Evolutionary conservation across 2,797 vertebrate genomes (phyloP).

Genomic region (Scyliorhinus canicula): DNA sequence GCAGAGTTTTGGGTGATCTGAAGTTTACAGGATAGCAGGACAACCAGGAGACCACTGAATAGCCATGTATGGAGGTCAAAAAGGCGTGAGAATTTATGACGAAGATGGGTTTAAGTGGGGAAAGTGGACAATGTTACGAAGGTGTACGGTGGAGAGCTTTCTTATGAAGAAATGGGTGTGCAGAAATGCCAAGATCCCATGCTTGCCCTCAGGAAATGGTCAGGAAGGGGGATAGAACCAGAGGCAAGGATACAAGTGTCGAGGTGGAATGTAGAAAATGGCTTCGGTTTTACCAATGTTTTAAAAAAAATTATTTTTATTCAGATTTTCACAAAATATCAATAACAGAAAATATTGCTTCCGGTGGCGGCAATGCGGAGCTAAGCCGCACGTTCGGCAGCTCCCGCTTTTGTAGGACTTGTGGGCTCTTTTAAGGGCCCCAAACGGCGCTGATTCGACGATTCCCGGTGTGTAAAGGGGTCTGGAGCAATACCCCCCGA

Average conservation of each 20-base stretch:
- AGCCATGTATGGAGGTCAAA: neutral
- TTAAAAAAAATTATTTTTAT: no score
- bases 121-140: neutral
- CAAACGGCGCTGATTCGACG: no score
- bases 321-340: no score
- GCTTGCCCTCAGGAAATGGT: neutral
- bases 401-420: no score
- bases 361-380: no score
- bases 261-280: neutral
- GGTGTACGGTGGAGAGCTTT: neutral
- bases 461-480: no score
- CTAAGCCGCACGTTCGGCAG: no score
- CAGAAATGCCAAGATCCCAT: neutral
- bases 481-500: no score
- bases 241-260: neutral
- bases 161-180: neutral
- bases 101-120: neutral
- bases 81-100: neutral
- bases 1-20: neutral
- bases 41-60: neutral
- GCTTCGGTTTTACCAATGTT: no score
- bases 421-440: no score
- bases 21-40: neutral
- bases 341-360: no score
- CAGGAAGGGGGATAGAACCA: neutral